Conservation (phyloP, 2,113 vertebrate genomes). For the Alligator sinensis region DNA sequence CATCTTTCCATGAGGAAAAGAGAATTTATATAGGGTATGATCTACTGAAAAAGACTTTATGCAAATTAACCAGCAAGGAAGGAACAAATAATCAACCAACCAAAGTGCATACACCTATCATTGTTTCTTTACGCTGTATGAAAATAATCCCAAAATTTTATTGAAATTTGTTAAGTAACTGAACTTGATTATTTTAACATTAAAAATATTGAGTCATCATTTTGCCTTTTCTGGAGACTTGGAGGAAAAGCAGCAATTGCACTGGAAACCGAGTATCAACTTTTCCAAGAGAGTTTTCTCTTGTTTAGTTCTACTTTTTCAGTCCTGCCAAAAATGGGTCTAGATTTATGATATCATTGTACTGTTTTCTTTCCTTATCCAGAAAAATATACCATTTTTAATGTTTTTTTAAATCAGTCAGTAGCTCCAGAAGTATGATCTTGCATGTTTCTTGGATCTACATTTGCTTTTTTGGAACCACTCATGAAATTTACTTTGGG, state of each 20-base stretch:
- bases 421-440: background rate
- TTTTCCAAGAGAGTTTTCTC: background rate
- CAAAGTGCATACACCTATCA: background rate
- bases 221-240: background rate
- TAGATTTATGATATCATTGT: background rate
- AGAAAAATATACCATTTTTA: background rate
- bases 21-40: background rate
- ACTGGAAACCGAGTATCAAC: background rate
- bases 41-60: background rate
- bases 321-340: background rate
- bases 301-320: background rate
- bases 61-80: background rate
- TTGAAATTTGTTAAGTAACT: background rate
- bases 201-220: background rate
- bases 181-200: background rate
- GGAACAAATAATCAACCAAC: background rate
- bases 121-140: background rate
- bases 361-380: background rate
- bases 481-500: background rate
- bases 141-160: background rate
- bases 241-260: background rate
- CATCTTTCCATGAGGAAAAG: background rate
- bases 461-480: background rate
- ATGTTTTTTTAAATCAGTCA: background rate
- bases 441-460: background rate